Evolutionary conservation across 2,797 vertebrate species (phyloP), one percentile per base, ranked within the genome.

Genomic region (Gymnoscopelus microlampas): DNA sequence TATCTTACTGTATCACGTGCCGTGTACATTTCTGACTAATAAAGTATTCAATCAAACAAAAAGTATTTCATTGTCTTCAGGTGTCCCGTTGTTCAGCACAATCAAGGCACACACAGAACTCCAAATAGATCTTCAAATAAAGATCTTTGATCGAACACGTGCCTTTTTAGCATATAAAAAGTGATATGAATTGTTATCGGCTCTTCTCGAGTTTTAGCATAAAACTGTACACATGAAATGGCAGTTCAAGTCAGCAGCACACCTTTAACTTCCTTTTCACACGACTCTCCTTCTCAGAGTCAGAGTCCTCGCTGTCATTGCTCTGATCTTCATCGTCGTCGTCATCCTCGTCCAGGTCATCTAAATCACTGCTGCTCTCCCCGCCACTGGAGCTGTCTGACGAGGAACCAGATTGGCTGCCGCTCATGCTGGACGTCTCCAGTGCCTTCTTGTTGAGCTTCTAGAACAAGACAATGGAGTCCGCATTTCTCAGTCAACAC

Each of bases 331-430:
- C 91, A 44, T 93, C 89, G 12, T 92, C 94, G 3, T 95, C 94
- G 2, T 95, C 93, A 12, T 96, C 96, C 35, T 96, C 95, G 59
- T 96, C 97, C 51, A 96, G 83, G 78, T 97, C 95, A 26, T 97
- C 96, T 0, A 95, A 96, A 84, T 98, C 96, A 74, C 95, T 96
- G 77, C 95, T 98, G 79, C 94, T 96, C 59, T 96, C 92, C 6
- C 93, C 94, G 81, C 96, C 96, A 71, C 95, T 97, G 44, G 96
- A 96, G 79, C 94, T 96, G 80, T 95, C 96, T 12, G 96, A 97
- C 56, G 95, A 92, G 53, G 96, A 96, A 69, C 94, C 96, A 0
- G 96, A 97, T 74, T 96, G 95, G 85, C 95, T 98, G 83, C 96
- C 95, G 0, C 95, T 97, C 86, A 95, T 95, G 90, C 95, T 97